A percentile compares a stretch with the other conserved stretches of the same genome.
Conservation (phyloP, 2,888 invertebrate genomes). For the Agrochola lota region DNA sequence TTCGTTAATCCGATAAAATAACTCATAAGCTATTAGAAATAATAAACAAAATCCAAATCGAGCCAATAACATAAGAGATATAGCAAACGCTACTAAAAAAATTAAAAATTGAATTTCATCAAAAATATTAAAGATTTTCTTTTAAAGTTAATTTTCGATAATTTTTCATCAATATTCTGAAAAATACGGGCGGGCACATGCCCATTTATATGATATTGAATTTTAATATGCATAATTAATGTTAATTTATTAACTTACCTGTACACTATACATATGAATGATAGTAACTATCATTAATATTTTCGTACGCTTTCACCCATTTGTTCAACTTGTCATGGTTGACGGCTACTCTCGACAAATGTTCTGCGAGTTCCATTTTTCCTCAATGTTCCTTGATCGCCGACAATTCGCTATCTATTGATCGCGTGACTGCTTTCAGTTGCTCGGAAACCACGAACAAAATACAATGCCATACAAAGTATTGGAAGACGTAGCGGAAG, state of each 20-base stretch:
- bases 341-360: background rate
- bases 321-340: slow-evolving; percentile 58
- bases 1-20: too few relatives aligned
- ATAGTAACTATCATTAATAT: slow-evolving; percentile 67
- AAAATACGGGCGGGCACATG: too few relatives aligned
- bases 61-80: too few relatives aligned
- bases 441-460: slow-evolving; percentile 69
- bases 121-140: too few relatives aligned
- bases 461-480: slow-evolving; percentile 62
- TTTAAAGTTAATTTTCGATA: too few relatives aligned
- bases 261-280: slow-evolving; percentile 66
- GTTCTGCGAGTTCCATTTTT: background rate
- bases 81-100: too few relatives aligned
- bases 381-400: background rate
- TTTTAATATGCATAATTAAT: background rate
- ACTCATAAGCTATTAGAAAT: too few relatives aligned
- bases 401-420: slow-evolving; percentile 53
- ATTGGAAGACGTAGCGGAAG: slow-evolving; percentile 67
- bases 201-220: too few relatives aligned
- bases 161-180: too few relatives aligned
- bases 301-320: slow-evolving; percentile 69
- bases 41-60: too few relatives aligned
- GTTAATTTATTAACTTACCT: slow-evolving; percentile 57
- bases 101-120: too few relatives aligned
- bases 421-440: slow-evolving; percentile 57